Evolutionary conservation across 2,797 vertebrate species (phyloP).

Genomic region (Phoebastria nigripes): DNA sequence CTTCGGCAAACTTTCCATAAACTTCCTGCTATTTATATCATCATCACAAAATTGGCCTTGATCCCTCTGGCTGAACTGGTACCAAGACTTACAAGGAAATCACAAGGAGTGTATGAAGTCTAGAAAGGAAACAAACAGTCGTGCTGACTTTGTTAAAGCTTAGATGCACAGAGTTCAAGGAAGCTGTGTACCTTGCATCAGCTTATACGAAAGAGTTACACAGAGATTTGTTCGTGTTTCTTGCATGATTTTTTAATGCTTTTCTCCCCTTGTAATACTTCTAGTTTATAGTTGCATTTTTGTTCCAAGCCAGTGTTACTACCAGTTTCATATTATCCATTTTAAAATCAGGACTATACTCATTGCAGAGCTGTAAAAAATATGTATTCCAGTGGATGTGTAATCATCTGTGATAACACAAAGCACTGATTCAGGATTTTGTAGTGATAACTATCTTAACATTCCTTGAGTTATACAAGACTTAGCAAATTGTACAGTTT

Average conservation of each 20-base stretch:
- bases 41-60: not conserved
- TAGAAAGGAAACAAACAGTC: conserved; percentile 15
- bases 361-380: not conserved
- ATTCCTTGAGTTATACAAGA: not conserved
- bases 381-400: not conserved
- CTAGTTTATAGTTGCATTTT: not conserved
- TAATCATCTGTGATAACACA: not conserved
- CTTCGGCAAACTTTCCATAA: not conserved
- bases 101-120: conserved; percentile 10
- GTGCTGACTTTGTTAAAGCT: not conserved
- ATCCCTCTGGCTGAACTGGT: conserved; percentile 21
- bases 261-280: not conserved
- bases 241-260: not conserved
- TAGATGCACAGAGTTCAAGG: not conserved
- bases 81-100: conserved; percentile 15
- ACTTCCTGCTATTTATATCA: conserved; percentile 51
- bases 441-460: not conserved
- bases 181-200: not conserved
- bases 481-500: not conserved
- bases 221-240: not conserved
- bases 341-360: not conserved
- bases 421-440: not conserved
- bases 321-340: not conserved
- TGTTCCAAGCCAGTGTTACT: not conserved
- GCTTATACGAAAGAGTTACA: not conserved